Percentiles rank a stretch among this genome's conserved stretches.
Evolutionary conservation across 2,888 invertebrate genomes (phyloP).

Genomic region (Idaea dimidiata): DNA sequence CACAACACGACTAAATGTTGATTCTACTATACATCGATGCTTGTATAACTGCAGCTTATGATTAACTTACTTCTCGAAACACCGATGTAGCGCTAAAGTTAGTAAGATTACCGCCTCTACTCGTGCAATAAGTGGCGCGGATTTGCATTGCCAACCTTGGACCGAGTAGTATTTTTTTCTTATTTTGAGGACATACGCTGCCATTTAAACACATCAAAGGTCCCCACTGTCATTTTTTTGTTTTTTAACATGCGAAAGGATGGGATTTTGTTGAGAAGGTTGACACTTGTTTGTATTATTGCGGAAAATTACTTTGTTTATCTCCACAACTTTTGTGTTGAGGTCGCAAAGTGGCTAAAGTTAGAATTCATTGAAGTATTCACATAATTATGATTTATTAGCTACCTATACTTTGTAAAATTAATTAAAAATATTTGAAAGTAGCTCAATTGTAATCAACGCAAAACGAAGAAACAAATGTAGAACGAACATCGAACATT

Average conservation of each 20-base stretch:
- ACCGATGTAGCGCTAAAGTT: neutral
- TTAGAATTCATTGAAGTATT: neutral
- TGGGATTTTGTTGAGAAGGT: slow-evolving; percentile 28
- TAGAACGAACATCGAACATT: neutral
- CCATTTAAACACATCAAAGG: slow-evolving; percentile 62
- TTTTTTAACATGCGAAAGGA: slow-evolving; percentile 35
- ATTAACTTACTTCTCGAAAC: neutral
- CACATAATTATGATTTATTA: neutral
- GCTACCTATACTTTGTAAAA: neutral
- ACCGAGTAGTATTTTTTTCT: slow-evolving; percentile 46
- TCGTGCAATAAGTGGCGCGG: slow-evolving; percentile 20
- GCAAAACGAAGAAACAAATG: neutral
- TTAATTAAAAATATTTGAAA: neutral
- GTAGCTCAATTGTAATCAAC: neutral
- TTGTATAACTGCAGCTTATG: neutral
- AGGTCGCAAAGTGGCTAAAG: neutral
- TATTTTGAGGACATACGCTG: slow-evolving; percentile 60
- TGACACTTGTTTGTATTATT: slow-evolving; percentile 18
- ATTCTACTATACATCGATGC: neutral
- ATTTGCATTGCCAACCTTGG: slow-evolving; percentile 51
- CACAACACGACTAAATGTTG: neutral
- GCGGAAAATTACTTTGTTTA: slow-evolving; percentile 20
- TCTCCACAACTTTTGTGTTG: neutral
- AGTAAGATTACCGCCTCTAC: neutral
- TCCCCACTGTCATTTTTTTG: slow-evolving; percentile 50